A percentile compares a stretch with the other conserved stretches of the same genome.
Conservation (phyloP, 2,797 vertebrate genomes). For the Myotis vivesi region DNA sequence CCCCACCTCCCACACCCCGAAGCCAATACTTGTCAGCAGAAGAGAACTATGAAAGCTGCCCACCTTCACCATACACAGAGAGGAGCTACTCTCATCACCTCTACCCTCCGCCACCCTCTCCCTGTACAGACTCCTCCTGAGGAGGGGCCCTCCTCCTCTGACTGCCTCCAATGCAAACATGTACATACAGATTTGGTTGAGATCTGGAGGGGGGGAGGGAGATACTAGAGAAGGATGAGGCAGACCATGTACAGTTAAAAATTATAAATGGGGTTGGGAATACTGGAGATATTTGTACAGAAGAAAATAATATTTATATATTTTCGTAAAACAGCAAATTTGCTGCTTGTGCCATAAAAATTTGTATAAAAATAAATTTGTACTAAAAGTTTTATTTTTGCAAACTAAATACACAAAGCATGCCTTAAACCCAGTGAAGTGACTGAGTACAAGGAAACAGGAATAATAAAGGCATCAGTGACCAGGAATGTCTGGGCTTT, state of each 20-base stretch:
- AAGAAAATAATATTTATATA: slow-evolving; percentile 98
- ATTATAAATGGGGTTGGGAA: slow-evolving; percentile 79
- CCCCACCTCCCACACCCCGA: slow-evolving; percentile 94
- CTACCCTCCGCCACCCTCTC: slow-evolving; percentile 96
- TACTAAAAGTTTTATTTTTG: slow-evolving; percentile 93
- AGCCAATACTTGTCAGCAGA: slow-evolving; percentile 98
- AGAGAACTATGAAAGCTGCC: slow-evolving; percentile 99
- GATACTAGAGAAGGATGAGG: slow-evolving; percentile 69
- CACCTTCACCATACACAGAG: slow-evolving; percentile 95
- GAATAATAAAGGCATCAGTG: slow-evolving; percentile 83
- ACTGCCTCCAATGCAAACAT: slow-evolving; percentile 80
- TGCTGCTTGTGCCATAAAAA: slow-evolving; percentile 94
- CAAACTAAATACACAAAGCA: slow-evolving; percentile 91
- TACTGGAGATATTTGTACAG: slow-evolving; percentile 93
- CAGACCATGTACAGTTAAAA: slow-evolving; percentile 85
- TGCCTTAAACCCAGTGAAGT: slow-evolving; percentile 95
- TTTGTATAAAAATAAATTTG: slow-evolving; percentile 97
- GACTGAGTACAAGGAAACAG: slow-evolving; percentile 83
- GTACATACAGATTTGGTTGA: slow-evolving; percentile 90
- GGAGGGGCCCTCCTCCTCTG: slow-evolving; percentile 80
- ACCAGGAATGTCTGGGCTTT: slow-evolving; percentile 80
- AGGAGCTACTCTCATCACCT: slow-evolving; percentile 97
- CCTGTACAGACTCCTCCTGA: slow-evolving; percentile 99
- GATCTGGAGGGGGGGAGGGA: slow-evolving; percentile 87
- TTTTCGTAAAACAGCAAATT: slow-evolving; percentile 95